Evolutionary conservation across 2,888 invertebrate species (phyloP).

Genomic region (Stenichneumon culpator): DNA sequence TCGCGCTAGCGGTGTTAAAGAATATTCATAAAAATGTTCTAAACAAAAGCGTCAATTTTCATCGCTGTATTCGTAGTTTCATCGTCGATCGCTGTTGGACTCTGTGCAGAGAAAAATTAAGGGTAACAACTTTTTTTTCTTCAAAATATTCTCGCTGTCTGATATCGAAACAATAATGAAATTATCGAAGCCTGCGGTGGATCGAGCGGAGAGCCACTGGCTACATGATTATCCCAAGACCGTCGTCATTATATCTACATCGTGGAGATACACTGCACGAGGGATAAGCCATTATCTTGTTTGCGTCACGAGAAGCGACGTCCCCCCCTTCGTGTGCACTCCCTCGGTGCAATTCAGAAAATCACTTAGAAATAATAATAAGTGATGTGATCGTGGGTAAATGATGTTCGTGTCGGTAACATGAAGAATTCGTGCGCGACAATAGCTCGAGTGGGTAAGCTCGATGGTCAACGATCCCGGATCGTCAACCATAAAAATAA

Average conservation of each 20-base stretch:
- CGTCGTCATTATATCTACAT: slow-evolving; percentile 82
- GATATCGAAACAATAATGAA: slow-evolving; percentile 19
- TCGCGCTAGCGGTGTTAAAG: background rate
- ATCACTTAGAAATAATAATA: slow-evolving; percentile 83
- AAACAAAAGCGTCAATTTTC: background rate
- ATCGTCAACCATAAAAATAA: slow-evolving; percentile 6
- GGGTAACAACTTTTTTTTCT: background rate
- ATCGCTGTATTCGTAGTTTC: background rate
- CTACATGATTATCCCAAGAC: slow-evolving; percentile 78
- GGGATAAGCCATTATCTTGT: slow-evolving; percentile 81
- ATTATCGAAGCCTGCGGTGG: slow-evolving; percentile 36
- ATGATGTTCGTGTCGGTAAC: slow-evolving; percentile 24
- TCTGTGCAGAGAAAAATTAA: background rate
- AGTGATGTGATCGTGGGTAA: slow-evolving; percentile 55
- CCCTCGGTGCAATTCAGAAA: slow-evolving; percentile 82
- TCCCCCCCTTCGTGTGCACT: slow-evolving; percentile 70
- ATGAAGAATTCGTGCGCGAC: slow-evolving; percentile 25
- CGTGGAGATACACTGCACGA: slow-evolving; percentile 76
- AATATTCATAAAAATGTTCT: background rate
- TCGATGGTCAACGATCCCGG: slow-evolving; percentile 39
- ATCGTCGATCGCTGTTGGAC: background rate
- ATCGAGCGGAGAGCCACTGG: slow-evolving; percentile 52
- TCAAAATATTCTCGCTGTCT: background rate
- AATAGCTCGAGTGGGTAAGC: slow-evolving; percentile 32
- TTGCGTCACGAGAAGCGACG: slow-evolving; percentile 81